phyloP scores from a whole-genome alignment of 2,113 vertebrate species.

The Apteryx owenii region DNA sequence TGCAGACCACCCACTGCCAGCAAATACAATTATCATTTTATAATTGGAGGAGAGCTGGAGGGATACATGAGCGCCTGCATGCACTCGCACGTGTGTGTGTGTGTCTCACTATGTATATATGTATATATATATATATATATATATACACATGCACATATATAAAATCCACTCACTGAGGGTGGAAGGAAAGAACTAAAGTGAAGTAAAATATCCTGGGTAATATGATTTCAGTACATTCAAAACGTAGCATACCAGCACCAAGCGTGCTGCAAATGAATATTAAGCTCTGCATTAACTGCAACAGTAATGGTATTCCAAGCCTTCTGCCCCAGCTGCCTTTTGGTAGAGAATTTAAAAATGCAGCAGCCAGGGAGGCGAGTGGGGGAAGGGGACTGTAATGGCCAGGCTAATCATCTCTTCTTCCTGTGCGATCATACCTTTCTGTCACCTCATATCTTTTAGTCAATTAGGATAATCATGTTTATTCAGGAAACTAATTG shows the following conservation, averaged over 20 bases:
- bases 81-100: too few species aligned
- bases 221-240: not conserved
- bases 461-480: not conserved
- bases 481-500: conserved; percentile 1
- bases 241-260: not conserved
- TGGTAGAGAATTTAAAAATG: not conserved
- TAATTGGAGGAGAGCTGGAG: conserved; percentile 17
- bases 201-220: not conserved
- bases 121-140: too few species aligned
- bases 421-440: not conserved
- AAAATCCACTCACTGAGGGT: not conserved
- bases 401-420: not conserved
- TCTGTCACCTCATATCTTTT: not conserved
- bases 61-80: accelerated
- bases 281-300: not conserved
- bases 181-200: not conserved
- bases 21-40: conserved; percentile 31
- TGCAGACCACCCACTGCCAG: conserved; percentile 41
- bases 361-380: not conserved
- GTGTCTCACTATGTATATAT: accelerated
- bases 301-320: not conserved
- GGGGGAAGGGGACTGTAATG: not conserved
- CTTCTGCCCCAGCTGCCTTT: not conserved
- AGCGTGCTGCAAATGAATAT: not conserved
- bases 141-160: too few species aligned